phyloP scores from a whole-genome alignment of 2,113 vertebrate species.

The Parotia lawesii region DNA sequence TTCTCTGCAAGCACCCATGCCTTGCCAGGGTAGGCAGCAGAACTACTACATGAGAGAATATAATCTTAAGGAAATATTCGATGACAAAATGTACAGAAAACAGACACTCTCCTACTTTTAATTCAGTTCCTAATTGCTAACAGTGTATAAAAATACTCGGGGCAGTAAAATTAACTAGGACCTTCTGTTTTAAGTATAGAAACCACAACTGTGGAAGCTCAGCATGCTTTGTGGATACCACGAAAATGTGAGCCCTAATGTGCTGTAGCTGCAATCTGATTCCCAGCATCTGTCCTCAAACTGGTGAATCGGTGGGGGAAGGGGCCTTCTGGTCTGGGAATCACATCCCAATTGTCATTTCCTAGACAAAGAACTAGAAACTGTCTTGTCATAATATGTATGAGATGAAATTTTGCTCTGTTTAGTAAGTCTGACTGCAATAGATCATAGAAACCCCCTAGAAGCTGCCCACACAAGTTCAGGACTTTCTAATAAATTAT shows the following conservation, averaged over 20 bases:
- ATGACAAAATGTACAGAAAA: background rate
- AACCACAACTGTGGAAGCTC: constrained; percentile 59
- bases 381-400: background rate
- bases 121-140: constrained; percentile 47
- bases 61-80: constrained; percentile 11
- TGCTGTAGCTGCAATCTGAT: constrained; percentile 38
- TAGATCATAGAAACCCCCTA: background rate
- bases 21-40: background rate
- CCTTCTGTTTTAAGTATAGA: constrained; percentile 53
- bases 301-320: background rate
- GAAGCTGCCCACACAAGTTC: background rate
- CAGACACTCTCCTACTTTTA: constrained; percentile 19
- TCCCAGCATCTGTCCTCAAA: constrained; percentile 49
- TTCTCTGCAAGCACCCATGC: background rate
- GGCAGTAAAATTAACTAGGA: constrained; percentile 47
- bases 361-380: constrained; percentile 13
- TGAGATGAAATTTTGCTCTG: background rate
- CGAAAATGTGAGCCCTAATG: constrained; percentile 20
- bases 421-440: background rate
- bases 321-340: background rate
- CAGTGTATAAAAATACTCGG: constrained; percentile 7
- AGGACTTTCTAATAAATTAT: background rate
- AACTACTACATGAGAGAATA: background rate
- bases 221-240: constrained; percentile 33
- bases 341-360: background rate